Evolutionary conservation across 2,113 vertebrate genomes (phyloP).

Genomic region (Chascanopsetta lugubris): DNA sequence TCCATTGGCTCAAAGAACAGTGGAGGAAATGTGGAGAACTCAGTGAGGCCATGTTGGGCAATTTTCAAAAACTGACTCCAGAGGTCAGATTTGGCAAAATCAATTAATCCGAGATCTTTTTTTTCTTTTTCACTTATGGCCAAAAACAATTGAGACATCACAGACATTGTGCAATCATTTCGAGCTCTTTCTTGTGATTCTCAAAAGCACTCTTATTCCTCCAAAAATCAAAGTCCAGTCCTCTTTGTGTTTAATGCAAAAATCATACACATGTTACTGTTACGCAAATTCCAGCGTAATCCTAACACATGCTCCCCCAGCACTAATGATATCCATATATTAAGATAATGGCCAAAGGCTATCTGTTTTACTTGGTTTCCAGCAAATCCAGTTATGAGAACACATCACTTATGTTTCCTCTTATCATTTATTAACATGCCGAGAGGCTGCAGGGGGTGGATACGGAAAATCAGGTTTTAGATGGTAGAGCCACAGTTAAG

Average conservation of each 20-base stretch:
- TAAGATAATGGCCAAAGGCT: conserved; percentile 54
- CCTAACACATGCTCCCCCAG: conserved; percentile 23
- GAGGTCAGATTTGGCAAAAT: background rate
- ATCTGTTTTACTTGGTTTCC: conserved; percentile 53
- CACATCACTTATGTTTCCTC: conserved; percentile 68
- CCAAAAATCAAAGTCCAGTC: background rate
- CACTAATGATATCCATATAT: conserved; percentile 48
- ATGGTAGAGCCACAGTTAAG: conserved; percentile 66
- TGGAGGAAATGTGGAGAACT: background rate
- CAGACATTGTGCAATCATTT: background rate
- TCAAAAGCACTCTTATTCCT: too few relatives aligned
- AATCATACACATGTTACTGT: conserved; percentile 4
- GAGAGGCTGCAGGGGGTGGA: conserved; percentile 79
- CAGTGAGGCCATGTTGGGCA: background rate
- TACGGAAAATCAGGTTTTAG: conserved; percentile 83
- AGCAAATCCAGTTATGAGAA: conserved; percentile 64
- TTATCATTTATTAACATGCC: conserved; percentile 84
- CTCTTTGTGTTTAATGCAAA: conserved; percentile 7
- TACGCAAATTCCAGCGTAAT: conserved; percentile 26
- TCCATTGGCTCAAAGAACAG: conserved; percentile 12
- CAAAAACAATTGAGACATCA: background rate
- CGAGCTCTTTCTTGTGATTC: too few relatives aligned
- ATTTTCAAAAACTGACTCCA: background rate
- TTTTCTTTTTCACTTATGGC: too few relatives aligned
- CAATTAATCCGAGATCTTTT: background rate